phyloP scores from a whole-genome alignment of 2,113 vertebrate species.

The Microcebus griseorufus region DNA sequence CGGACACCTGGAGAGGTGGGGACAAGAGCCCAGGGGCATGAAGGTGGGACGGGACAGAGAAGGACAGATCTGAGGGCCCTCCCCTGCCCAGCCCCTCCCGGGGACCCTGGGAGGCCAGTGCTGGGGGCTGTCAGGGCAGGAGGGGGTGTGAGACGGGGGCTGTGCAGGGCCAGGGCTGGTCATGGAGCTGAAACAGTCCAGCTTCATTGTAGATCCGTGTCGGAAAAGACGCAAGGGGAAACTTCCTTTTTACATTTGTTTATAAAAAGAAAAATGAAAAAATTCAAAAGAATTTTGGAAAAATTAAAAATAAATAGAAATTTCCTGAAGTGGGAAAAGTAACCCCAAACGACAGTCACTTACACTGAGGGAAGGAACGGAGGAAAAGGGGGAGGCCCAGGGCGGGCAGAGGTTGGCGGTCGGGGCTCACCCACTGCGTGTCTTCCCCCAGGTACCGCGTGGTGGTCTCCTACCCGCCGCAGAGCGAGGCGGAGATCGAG shows the following conservation, averaged over 20 bases:
- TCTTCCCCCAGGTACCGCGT: conserved; percentile 91
- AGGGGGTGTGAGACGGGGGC: background rate
- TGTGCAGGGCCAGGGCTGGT: background rate
- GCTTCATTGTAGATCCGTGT: background rate
- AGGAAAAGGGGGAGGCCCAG: no score
- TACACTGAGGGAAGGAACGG: fast-evolving
- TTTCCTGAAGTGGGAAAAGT: background rate
- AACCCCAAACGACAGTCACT: background rate
- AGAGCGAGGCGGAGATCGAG: conserved; percentile 98
- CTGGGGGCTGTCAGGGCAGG: background rate
- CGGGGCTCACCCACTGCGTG: background rate
- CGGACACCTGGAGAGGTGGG: background rate
- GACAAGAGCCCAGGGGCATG: background rate
- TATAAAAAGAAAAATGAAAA: background rate
- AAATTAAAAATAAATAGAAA: background rate
- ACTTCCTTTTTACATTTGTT: background rate
- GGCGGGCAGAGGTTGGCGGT: background rate
- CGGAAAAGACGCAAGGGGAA: background rate
- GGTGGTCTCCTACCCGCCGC: conserved; percentile 96
- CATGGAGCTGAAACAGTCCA: background rate
- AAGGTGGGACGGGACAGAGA: background rate
- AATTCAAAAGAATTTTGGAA: background rate
- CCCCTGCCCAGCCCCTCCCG: background rate
- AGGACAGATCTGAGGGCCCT: background rate
- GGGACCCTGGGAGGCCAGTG: no score